Evolutionary conservation across 2,113 vertebrate genomes (phyloP), one percentile per base, ranked within the genome.

Genomic region (Acanthisitta chloris): DNA sequence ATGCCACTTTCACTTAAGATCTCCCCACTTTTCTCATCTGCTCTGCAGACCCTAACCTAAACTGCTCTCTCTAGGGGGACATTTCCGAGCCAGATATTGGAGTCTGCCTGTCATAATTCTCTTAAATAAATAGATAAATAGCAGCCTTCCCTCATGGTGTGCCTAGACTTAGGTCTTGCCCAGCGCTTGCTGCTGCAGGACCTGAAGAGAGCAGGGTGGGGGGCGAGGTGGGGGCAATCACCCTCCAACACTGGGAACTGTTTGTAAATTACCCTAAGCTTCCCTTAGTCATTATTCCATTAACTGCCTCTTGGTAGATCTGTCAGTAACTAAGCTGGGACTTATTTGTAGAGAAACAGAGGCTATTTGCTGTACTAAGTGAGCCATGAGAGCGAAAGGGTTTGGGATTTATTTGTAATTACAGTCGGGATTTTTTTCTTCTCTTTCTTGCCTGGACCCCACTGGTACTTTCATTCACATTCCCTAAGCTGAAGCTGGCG

Each of bases 401-500:
- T 88, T 94, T 93, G 97, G 94, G 97, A 97, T 96, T 97, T 97
- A 96, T 97, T 97, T 97, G 97, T 97, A 98, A 98, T 98, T 97
- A 97, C 97, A 98, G 97, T 93, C 92, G 59, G 62, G 91, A 95
- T 94, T 96, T 97, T 96, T 96, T 94, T 93, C 90, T 93, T 95
- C 92, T 92, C 91, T 90, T 95, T 97, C 97, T 97, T 78, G 91
- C 97, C 96, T 93, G 90, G 86, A 96, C 96, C 97, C 96, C 96
- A 97, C 97, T 89, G 71, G 95, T 97, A 96, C 96, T 97, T 97
- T 97, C 98, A 98, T 98, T 97, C 98, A 98, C 98, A 98, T 98
- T 97, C 98, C 98, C 98, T 87, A 96, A 96, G 97, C 98, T 97
- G 97, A 97, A 92, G 97, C 98, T 98, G 98, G 98, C 98, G 98